These are phyloP conservation scores for Dromococcyx pavoninus DNA, from an alignment of 2,797 vertebrate species.

Conservation along the genomic window DNA sequence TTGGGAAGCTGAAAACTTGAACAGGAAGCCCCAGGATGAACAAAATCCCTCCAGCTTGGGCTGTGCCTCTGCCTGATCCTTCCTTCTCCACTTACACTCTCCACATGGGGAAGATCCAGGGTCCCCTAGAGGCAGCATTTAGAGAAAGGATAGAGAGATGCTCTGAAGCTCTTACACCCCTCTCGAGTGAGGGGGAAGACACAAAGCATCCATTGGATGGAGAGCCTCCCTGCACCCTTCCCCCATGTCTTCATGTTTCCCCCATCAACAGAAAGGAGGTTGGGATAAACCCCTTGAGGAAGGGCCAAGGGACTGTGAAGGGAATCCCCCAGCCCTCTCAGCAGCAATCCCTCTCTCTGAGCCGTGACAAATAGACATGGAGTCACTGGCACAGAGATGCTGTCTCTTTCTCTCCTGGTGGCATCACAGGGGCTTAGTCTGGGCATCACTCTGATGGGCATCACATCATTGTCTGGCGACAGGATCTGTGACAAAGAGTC, in stretches of 20 bases:
- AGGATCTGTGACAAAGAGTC: not conserved
- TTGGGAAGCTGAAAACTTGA: not conserved
- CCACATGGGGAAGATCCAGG: accelerated
- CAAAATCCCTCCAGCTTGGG: accelerated
- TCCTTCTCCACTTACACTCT: not conserved
- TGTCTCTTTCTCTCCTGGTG: not conserved
- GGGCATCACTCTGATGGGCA: not conserved
- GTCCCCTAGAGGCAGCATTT: not conserved
- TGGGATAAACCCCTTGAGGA: not conserved
- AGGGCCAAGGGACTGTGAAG: not conserved
- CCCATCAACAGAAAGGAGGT: not conserved
- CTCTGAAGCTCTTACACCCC: not conserved
- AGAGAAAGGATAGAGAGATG: not conserved
- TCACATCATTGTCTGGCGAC: not conserved
- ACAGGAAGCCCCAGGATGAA: too few species aligned
- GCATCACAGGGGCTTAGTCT: not conserved
- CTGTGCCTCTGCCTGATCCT: not conserved
- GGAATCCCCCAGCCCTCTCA: not conserved
- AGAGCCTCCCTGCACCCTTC: not conserved
- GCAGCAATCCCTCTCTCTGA: not conserved
- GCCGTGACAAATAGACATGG: accelerated
- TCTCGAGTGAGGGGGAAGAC: not conserved
- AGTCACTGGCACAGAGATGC: not conserved
- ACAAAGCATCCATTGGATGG: not conserved
- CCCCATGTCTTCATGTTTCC: not conserved